Percentiles rank a stretch among this genome's conserved stretches.
phyloP scores from a whole-genome alignment of 2,888 invertebrate species.

The Antitype chi region DNA sequence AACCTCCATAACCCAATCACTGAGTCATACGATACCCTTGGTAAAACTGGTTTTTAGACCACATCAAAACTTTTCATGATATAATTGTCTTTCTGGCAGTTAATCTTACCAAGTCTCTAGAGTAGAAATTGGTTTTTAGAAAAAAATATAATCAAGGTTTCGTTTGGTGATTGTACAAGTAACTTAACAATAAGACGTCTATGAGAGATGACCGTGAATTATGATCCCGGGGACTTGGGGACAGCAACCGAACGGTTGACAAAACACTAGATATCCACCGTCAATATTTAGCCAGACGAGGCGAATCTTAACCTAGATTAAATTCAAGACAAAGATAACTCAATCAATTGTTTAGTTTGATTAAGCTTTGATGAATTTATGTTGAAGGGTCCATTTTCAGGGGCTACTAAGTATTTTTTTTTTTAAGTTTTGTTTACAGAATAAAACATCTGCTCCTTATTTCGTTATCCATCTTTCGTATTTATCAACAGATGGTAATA shows the following conservation, averaged over 20 bases:
- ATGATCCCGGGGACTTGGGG: conserved; percentile 50
- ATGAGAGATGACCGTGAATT: conserved; percentile 61
- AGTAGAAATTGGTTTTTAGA: neutral
- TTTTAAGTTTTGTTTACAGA: neutral
- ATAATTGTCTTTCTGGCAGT: no score
- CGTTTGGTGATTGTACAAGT: conserved; percentile 33
- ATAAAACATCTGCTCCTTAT: neutral
- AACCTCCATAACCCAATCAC: neutral
- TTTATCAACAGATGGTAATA: neutral
- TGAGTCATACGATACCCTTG: neutral
- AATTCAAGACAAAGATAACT: conserved; percentile 32
- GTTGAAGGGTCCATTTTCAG: neutral
- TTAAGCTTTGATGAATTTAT: conserved; percentile 36
- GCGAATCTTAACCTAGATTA: conserved; percentile 47
- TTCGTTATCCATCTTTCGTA: neutral
- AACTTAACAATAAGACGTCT: conserved; percentile 41
- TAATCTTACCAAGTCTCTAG: no score
- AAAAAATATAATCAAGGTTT: neutral
- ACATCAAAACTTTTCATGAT: no score
- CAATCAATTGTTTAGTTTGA: conserved; percentile 43
- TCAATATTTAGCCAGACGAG: conserved; percentile 53
- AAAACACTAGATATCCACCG: conserved; percentile 65
- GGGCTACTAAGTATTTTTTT: neutral
- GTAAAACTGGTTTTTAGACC: neutral
- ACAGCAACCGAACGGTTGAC: conserved; percentile 55